Evolutionary conservation across 2,888 invertebrate species (phyloP), one percentile per base, ranked within the genome.

Genomic region (Latrodectus hesperus): DNA sequence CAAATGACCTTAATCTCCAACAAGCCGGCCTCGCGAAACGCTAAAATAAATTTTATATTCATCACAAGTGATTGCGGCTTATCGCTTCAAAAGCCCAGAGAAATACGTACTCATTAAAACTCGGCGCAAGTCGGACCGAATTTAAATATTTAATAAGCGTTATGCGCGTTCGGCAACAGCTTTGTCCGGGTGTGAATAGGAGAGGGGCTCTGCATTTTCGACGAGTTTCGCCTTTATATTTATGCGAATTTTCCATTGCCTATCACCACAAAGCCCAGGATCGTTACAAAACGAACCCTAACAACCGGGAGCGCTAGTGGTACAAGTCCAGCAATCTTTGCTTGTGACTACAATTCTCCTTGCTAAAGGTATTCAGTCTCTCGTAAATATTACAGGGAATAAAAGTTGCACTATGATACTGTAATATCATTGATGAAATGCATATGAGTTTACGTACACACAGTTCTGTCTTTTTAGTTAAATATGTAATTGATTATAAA

Each of bases 71-170:
- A 86, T 87, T 87, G 86, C 81, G 86, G 86, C 86, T 87, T 82
- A 87, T 81, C 81, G 81, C 60, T 60, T 75, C 85, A 80, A 70
- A 70, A 86, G 81, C 81, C 86, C 73, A 67, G 81, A 72, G 86
- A 87, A 87, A 87, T 87, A 87, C 81, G 80, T 64, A 67, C 67
- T 81, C 86, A 87, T 87, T 87, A 87, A 81, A 87, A 82, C 67
- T 72, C 70, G 85, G 49, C 78, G 78, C 55, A 38, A 60, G 60
- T 60, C 14, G 72, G 26, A 12, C 73, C 55, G 65, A 82, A 87
- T 87, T 87, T 87, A 87, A 87, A 87, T 87, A 87, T 87, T 87
- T 81, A 87, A 87, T 87, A 87, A 87, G 55, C 76, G 72, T 52
- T 71, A 64, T 64, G 49, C 51, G 53, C 67, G 51, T 73, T 68